Evolutionary conservation across 2,888 invertebrate species (phyloP), one percentile per base, ranked within the genome.

Genomic region (Nysson spinosus): DNA sequence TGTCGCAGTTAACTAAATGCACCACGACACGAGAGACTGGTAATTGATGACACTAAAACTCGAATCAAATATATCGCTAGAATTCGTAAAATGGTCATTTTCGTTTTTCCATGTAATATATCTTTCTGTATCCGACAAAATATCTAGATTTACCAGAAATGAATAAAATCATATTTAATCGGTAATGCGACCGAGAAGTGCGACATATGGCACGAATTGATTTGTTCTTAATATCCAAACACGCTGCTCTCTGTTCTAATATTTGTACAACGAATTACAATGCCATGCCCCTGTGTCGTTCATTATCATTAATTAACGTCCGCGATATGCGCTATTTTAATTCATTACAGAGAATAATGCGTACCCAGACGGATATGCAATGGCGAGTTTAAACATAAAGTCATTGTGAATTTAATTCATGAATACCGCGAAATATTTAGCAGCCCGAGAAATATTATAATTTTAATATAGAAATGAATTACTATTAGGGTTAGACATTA

Each of bases 1-100:
- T 42, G 9, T 34, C 28, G 16, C 17, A 11, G 22, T 14, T 5
- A 20, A 26, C 16, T n/a, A 34, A 11, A 19, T 9, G 24, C 14
- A 30, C 17, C 24, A 30, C 9, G 28, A 28, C 40, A 46, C 3
- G 4, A 35, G 1, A 14, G 28, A 7, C 30, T 26, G 14, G 26
- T 20, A 17, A 34, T 47, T 51, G 35, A 42, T 42, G 12, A 22
- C 37, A n/a, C n/a, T n/a, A n/a, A n/a, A n/a, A n/a, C n/a, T n/a
- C 47, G n/a, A 64, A 54, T 64, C 62, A 54, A 20, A 52, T n/a
- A n/a, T n/a, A n/a, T n/a, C n/a, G n/a, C n/a, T n/a, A n/a, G n/a
- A n/a, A n/a, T n/a, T n/a, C n/a, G n/a, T n/a, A n/a, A n/a, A n/a
- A n/a, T n/a, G n/a, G n/a, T n/a, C n/a, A n/a, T n/a, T n/a, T n/a